Evolutionary conservation across 2,888 invertebrate species (phyloP).

Genomic region (Lumbricus terrestris): DNA sequence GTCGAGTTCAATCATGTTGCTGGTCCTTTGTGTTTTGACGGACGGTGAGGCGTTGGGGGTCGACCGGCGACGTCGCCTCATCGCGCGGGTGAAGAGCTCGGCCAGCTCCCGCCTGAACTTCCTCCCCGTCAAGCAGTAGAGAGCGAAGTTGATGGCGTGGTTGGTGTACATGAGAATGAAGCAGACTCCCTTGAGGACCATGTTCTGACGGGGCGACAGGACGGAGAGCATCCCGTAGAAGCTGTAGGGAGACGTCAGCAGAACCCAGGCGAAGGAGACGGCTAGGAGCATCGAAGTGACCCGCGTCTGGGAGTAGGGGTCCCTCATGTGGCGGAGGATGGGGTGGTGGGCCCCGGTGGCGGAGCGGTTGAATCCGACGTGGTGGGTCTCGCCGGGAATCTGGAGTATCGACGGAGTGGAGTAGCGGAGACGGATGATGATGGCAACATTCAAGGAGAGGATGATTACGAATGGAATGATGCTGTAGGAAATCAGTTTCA

Average conservation of each 20-base stretch:
- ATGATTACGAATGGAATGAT: conserved; percentile 25
- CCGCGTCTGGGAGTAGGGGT: conserved; percentile 5
- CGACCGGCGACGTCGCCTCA: background rate
- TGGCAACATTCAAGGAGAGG: conserved; percentile 22
- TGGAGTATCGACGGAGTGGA: background rate
- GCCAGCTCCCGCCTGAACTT: conserved; percentile 31
- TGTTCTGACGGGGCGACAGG: background rate
- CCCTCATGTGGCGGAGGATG: conserved; percentile 5
- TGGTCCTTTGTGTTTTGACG: background rate
- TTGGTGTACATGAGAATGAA: conserved; percentile 37
- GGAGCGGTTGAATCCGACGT: background rate
- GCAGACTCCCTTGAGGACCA: conserved; percentile 28
- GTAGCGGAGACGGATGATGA: conserved; percentile 10
- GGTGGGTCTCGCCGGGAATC: background rate
- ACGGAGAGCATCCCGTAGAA: background rate
- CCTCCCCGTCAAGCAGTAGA: conserved; percentile 36
- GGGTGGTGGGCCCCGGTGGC: background rate
- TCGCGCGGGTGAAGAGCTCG: background rate
- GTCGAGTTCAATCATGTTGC: background rate
- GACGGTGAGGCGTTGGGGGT: conserved; percentile 6
- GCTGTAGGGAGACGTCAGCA: conserved; percentile 33
- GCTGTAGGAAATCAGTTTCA: conserved; percentile 23
- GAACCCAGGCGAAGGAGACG: conserved; percentile 34
- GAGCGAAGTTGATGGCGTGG: conserved; percentile 36
- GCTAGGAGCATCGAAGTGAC: conserved; percentile 32